Base-by-base conservation (phyloP, 1,140 invertebrate species). In the Diachasmimorpha longicaudata region DNA sequence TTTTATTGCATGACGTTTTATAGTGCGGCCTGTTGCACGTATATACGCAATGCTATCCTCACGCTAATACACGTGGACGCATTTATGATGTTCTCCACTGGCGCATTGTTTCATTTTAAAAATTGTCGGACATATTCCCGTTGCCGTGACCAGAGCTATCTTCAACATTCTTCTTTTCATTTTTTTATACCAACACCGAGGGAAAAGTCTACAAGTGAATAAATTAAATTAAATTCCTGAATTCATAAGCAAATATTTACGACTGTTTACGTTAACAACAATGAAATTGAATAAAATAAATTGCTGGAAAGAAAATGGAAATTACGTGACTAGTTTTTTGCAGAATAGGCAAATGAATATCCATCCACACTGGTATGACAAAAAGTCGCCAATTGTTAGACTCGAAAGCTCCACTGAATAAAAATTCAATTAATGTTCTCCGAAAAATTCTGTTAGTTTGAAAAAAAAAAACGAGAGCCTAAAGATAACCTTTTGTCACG, bases 1-100 rank as follows among this genome's bases (percentile, higher is more conserved):
- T n/a, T 68, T 68, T 68, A 68, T 68, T 68, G 66, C 66, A 36
- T 68, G 66, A 68, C 31, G 25, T 68, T 68, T 68, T 37, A 68
- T 68, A 19, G 66, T 36, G 11, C 66, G 36, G 31, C 66, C 66
- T 68, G 66, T 68, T 68, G 66, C 66, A 68, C 36, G 36, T 71
- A 71, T 46, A 44, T 46, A n/a, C 42, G 39, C 69, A 63, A 23
- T 25, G 23, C 58, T 25, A 63, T 63, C 58, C 58, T 63, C 58
- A 25, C 58, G 58, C 11, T 63, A 63, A 63, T 63, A 63, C 58
- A 63, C 58, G 58, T 63, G 58, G 58, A 63, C 23, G 58, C 58
- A 63, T 63, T 63, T 31, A 63, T 63, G 58, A 63, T 31, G 23
- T 63, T 63, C 58, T 63, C 21, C 23, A 63, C 58, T 63, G 58